A percentile compares a stretch with the other conserved stretches of the same genome.
These are phyloP conservation scores for Hypolimnas misippus DNA, from an alignment of 2,888 invertebrate species.

Conservation along the genomic window DNA sequence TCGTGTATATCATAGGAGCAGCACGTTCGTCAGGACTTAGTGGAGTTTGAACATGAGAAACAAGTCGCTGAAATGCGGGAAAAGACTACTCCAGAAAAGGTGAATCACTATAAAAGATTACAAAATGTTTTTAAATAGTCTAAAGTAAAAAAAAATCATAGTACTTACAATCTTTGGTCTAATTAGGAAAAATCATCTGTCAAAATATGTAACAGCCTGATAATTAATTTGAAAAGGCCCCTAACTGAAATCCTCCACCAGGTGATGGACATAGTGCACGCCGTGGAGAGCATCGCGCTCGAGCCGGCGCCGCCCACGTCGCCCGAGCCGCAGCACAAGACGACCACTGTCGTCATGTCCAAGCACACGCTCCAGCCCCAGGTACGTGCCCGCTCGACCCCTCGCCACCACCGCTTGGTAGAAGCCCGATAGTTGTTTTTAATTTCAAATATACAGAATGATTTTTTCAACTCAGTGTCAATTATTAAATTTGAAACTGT, in stretches of 20 bases:
- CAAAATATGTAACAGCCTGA: too few relatives aligned
- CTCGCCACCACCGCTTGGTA: too few relatives aligned
- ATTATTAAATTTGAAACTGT: too few relatives aligned
- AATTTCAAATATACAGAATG: too few relatives aligned
- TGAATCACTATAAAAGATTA: conserved; percentile 50
- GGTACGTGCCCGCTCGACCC: too few relatives aligned
- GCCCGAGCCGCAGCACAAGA: conserved; percentile 89
- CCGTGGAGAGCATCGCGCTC: conserved; percentile 92
- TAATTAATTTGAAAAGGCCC: too few relatives aligned
- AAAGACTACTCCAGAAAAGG: conserved; percentile 94
- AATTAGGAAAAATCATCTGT: too few relatives aligned
- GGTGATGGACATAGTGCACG: conserved; percentile 95
- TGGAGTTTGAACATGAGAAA: conserved; percentile 90
- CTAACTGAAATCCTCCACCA: conserved; percentile 50
- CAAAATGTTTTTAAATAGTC: neutral
- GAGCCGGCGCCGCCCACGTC: conserved; percentile 89
- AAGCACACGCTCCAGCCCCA: conserved; percentile 94
- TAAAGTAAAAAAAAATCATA: neutral
- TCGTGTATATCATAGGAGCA: conserved; percentile 82
- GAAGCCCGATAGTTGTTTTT: too few relatives aligned
- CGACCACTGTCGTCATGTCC: conserved; percentile 96
- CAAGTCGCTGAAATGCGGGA: conserved; percentile 86
- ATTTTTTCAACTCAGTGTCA: too few relatives aligned
- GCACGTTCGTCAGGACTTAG: conserved; percentile 88
- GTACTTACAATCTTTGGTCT: too few relatives aligned